A percentile compares a stretch with the other conserved stretches of the same genome.
Evolutionary conservation across 2,888 invertebrate species (phyloP).

Genomic region (Aphodius granarius): DNA sequence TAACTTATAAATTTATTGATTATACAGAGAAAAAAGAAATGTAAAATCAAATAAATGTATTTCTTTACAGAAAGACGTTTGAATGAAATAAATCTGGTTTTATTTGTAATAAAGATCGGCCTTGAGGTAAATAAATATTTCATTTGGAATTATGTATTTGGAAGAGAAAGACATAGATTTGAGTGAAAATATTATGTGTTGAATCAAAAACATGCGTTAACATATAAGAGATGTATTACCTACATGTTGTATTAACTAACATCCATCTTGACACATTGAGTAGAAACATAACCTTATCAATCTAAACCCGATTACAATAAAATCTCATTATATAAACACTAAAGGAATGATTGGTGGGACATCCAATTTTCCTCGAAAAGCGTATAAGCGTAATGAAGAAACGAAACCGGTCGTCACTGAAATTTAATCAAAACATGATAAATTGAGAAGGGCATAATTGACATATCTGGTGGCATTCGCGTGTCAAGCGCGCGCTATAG

Average conservation of each 20-base stretch:
- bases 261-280: neutral
- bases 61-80: too few species aligned
- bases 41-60: too few species aligned
- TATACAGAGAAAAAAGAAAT: too few species aligned
- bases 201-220: too few species aligned
- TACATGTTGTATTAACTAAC: neutral
- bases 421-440: conserved; percentile 8
- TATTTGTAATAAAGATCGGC: too few species aligned
- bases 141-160: too few species aligned
- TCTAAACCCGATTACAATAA: neutral
- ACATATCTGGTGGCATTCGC: conserved; percentile 23
- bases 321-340: neutral
- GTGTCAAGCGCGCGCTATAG: conserved; percentile 1
- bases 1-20: too few species aligned
- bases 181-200: too few species aligned
- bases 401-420: neutral
- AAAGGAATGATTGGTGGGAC: neutral
- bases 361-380: conserved; percentile 7
- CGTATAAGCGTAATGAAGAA: neutral
- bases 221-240: neutral
- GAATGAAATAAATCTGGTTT: too few species aligned
- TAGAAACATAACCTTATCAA: neutral
- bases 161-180: too few species aligned
- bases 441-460: conserved; percentile 15
- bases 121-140: too few species aligned